These are phyloP conservation scores for Acromyrmex charruanus DNA, from an alignment of 1,140 invertebrate species.

Conservation along the genomic window DNA sequence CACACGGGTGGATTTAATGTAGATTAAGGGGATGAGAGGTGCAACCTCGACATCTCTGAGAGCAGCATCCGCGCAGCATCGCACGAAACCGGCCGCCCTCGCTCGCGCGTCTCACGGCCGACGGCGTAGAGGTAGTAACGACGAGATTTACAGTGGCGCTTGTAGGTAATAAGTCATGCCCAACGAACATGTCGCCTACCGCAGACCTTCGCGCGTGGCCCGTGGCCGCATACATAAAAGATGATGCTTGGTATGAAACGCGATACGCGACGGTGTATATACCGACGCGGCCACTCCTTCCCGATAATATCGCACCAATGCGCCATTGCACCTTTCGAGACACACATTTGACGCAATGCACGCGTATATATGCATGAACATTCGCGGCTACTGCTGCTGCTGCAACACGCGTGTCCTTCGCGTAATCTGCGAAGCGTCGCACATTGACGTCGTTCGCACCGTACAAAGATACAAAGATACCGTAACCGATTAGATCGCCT, in stretches of 20 bases:
- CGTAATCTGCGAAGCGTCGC: conserved; percentile 22
- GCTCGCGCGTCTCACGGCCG: conserved; percentile 65
- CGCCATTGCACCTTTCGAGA: conserved; percentile 68
- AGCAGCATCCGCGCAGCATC: conserved; percentile 45
- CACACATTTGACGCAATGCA: conserved; percentile 42
- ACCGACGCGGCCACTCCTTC: conserved; percentile 77
- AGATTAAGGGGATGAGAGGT: conserved; percentile 40
- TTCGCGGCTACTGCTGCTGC: background rate
- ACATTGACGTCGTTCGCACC: conserved; percentile 3
- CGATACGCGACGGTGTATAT: conserved; percentile 75
- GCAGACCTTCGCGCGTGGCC: conserved; percentile 78
- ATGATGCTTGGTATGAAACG: conserved; percentile 79
- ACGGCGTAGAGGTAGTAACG: conserved; percentile 69
- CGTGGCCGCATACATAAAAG: conserved; percentile 72
- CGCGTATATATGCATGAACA: conserved; percentile 8
- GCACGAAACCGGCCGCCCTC: conserved; percentile 50
- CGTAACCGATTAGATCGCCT: background rate
- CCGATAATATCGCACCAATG: conserved; percentile 81
- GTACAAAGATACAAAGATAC: background rate
- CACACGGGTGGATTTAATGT: conserved; percentile 17
- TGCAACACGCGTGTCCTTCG: conserved; percentile 6
- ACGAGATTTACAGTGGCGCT: conserved; percentile 83
- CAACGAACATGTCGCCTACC: conserved; percentile 82
- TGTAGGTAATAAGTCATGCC: conserved; percentile 84
- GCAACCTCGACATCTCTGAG: conserved; percentile 30